Evolutionary conservation across 2,888 invertebrate genomes (phyloP).

Genomic region (Tipula unca): DNA sequence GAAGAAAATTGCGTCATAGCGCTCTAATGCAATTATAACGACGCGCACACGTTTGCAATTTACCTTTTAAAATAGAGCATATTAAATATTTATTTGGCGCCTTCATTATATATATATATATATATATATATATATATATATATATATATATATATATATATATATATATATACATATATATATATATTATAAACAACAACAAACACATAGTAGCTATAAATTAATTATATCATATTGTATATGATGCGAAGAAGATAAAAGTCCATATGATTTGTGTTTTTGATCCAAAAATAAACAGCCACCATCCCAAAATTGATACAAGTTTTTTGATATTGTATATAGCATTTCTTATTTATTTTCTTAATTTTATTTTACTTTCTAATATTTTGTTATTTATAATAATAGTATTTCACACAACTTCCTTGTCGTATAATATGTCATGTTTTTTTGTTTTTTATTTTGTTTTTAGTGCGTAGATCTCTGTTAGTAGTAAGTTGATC

Average conservation of each 20-base stretch:
- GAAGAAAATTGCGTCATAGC: neutral
- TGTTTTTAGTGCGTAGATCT: neutral
- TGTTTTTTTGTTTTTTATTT: no score
- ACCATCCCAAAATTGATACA: neutral
- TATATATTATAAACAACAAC: no score
- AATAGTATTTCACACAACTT: neutral
- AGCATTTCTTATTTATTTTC: neutral
- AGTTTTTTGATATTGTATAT: neutral
- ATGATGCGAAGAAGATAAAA: neutral
- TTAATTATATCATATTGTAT: neutral
- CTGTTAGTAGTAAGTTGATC: neutral
- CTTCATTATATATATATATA: neutral
- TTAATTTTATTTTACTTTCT: neutral
- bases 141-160: no score
- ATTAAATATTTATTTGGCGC: neutral
- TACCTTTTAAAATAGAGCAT: neutral
- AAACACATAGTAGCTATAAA: neutral
- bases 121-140: no score
- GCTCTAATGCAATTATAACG: neutral
- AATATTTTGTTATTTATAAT: conserved; percentile 8
- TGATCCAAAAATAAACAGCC: neutral
- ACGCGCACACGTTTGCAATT: neutral
- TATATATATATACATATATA: no score
- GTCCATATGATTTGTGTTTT: neutral
- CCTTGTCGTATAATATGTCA: neutral